Evolutionary conservation across 1,140 invertebrate species (phyloP), one percentile per base, ranked within the genome.

Genomic region (Zaprionus ornatus): DNA sequence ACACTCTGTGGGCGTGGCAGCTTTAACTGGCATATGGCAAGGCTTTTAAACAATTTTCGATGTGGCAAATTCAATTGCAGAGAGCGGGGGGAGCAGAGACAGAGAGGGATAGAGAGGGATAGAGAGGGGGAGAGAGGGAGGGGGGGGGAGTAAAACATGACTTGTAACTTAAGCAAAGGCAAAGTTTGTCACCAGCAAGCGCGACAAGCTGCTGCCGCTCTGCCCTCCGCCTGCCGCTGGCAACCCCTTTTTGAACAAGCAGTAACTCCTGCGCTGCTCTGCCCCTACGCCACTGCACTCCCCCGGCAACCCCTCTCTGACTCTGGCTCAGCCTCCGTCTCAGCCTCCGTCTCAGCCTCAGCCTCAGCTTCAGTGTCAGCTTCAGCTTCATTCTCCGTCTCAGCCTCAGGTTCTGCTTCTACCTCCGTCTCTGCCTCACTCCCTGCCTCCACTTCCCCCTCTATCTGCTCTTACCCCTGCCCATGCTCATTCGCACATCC

Each of bases 161-260:
- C 85, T 82, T 90, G 85, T 90, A 90, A 90, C 76, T 90, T 90
- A 90, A 90, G 84, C 84, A 78, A 78, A 63, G 80, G 64, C 77
- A 74, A 74, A 66, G 77, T 80, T 80, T 79, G 78, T 78, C 55
- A 72, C 69, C 74, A 77, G 17, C 45, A 27, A 45, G 10, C 45
- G 17, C 74, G 57, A 67, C 69, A 55, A 57, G 74, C 56, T 27
- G 23, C 56, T 2, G 23, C 17, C 25, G 35, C 25, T 15, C 12
- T 12, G 4, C 19, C 5, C 9, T 9, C 0, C 40, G 32, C 35
- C 1, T 12, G 10, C 12, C 35, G 3, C 40, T 9, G 3, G n/a
- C 40, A 17, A 17, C 37, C 37, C 37, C 15, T 40, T n/a, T n/a
- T n/a, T 2, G 10, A 9, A 7, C n/a, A 42, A 9, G 40, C 40